Conservation (phyloP, 2,888 invertebrate species). For the Drosophila monieri region DNA sequence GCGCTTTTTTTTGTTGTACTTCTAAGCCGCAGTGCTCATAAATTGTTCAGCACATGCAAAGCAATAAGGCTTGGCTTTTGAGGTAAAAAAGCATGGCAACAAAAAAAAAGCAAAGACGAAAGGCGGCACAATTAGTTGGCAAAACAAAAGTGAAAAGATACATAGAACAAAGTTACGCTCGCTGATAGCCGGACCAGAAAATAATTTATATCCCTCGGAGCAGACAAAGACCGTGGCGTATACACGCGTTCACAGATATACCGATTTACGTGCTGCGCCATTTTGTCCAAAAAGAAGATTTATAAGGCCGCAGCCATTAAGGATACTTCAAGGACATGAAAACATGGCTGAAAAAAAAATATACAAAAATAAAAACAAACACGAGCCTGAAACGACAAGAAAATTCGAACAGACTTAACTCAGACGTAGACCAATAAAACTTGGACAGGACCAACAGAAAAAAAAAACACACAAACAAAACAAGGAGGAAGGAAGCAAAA, state of each 20-base stretch:
- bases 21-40: slow-evolving; percentile 62
- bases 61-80: not conserved
- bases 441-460: slow-evolving; percentile 24
- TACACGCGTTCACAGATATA: slow-evolving; percentile 32
- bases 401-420: slow-evolving; percentile 46
- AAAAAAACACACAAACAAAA: slow-evolving; percentile 18
- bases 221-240: slow-evolving; percentile 21
- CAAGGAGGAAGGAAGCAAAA: slow-evolving; percentile 26
- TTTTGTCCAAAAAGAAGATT: slow-evolving; percentile 64
- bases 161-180: slow-evolving; percentile 34
- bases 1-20: slow-evolving; percentile 25
- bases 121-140: slow-evolving; percentile 66
- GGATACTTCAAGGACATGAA: slow-evolving; percentile 68
- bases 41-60: slow-evolving; percentile 62
- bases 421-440: slow-evolving; percentile 62
- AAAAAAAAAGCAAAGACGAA: slow-evolving; percentile 13
- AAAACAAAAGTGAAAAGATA: slow-evolving; percentile 51
- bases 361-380: slow-evolving; percentile 3
- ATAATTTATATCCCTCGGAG: slow-evolving; percentile 43
- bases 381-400: slow-evolving; percentile 36
- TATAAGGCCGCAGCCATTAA: slow-evolving; percentile 67
- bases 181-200: slow-evolving; percentile 47
- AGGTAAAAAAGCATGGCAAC: not conserved
- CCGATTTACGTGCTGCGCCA: slow-evolving; percentile 61
- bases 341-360: slow-evolving; percentile 33